Base-by-base conservation (phyloP, 2,888 invertebrate species). In the Brenthis hecate region DNA sequence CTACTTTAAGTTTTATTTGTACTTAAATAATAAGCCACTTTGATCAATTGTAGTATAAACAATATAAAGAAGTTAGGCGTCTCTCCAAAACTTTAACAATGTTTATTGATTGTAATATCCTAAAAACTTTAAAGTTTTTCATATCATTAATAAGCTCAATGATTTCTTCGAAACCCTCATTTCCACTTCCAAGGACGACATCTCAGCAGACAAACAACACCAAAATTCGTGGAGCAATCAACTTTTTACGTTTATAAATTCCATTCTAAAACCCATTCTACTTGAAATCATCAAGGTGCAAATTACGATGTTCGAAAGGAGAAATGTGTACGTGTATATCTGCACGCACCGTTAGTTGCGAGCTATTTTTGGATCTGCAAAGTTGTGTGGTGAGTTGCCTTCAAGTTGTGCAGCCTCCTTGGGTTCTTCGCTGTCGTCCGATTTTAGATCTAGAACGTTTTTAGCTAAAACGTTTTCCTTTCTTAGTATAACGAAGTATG, bases 341-440 rank as follows among this genome's bases (percentile, higher is more conserved):
- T 78, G 82, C 78, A 77, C 82, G 80, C 81, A 85, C 89, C 88
- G 88, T 88, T 89, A 88, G 76, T 75, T 73, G 64, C 75, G 69
- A 77, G 81, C 83, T 90, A 90, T 90, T 89, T 90, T 88, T 84
- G 85, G 86, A 85, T 76, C 82, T 76, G 74, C 77, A 77, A 86
- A 88, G 87, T 83, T 80, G 86, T 78, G 76, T 74, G 82, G 78
- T 85, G 66, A 74, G 81, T 84, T 77, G 60, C 70, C 74, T 79
- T 76, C 78, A 73, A 73, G 80, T 77, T 76, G 58, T 69, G 70
- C 80, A 80, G 82, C 81, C 81, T 83, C 80, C 80, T 77, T 74
- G 75, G 65, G 74, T 74, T 70, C 75, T 71, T 73, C 76, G 74
- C 74, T 68, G 68, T 76, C 76, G 70, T 81, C 83, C 83, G 83